Conservation (phyloP, 92 coral and sea anemone genomes). For the Zoanthus gigantus region DNA sequence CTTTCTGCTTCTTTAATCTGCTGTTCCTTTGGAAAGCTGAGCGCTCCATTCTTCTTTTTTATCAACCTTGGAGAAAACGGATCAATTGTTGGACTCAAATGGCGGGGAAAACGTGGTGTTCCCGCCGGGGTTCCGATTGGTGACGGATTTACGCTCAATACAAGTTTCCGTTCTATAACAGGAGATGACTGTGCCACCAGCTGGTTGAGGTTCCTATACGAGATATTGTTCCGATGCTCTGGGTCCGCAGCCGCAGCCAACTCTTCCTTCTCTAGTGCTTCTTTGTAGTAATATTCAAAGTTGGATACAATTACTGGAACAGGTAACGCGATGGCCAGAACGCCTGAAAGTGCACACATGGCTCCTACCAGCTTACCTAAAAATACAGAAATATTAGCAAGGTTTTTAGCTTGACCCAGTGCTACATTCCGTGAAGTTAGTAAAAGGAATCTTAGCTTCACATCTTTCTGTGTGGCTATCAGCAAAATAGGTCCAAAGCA, state of each 20-base stretch:
- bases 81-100: background rate
- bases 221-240: constrained; percentile 56
- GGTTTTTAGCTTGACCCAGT: background rate
- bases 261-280: constrained; percentile 67
- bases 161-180: constrained; percentile 59
- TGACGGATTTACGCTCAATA: constrained; percentile 16
- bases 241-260: constrained; percentile 27
- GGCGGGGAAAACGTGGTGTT: constrained; percentile 36
- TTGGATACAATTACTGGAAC: constrained; percentile 98
- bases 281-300: constrained; percentile 96
- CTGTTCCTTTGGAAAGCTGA: constrained; percentile 62
- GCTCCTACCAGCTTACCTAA: constrained; percentile 92
- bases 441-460: no score
- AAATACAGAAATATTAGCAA: background rate
- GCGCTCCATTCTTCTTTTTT: constrained; percentile 61
- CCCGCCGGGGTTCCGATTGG: constrained; percentile 25
- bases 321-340: constrained; percentile 95
- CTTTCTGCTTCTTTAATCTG: constrained; percentile 73
- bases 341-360: constrained; percentile 93
- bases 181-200: constrained; percentile 76
- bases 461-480: no score
- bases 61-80: constrained; percentile 13
- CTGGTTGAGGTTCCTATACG: constrained; percentile 73
- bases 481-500: no score
- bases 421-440: no score